Evolutionary conservation across 2,888 invertebrate species (phyloP), one percentile per base, ranked within the genome.

Genomic region (Nephrotoma flavescens): DNA sequence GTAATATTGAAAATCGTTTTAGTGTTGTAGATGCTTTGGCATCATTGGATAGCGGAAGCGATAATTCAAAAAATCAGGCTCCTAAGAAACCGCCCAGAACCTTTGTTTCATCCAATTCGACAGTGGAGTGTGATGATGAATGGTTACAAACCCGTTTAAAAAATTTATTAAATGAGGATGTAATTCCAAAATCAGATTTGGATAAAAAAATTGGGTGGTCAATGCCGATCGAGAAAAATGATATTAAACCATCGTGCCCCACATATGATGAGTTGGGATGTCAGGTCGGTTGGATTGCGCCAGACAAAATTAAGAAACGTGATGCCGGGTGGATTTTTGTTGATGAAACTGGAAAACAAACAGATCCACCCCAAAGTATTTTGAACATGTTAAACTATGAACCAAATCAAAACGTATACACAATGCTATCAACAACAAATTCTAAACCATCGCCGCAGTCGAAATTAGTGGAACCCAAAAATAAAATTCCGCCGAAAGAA

Each of bases 1-100:
- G 41, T n/a, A 52, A 19, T 42, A 57, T 86, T 7, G 44, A 42
- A 85, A 85, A 85, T 45, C 42, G 19, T 3, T 9, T 9, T 1
- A 42, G 7, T 42, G 19, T 6, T 11, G 15, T 11, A 0, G 15
- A 9, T 85, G 19, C 11, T 31, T 85, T 15, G 15, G n/a, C 0
- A 0, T 57, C 86, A 6, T 0, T 44, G n/a, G 57, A 52, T 42
- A 57, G 52, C 42, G 45, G 85, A 9, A 84, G 41, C 42, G 84
- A 84, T 6, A 84, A 42, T n/a, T 15, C 6, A 7, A 42, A 84
- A 84, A 57, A 42, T 41, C 6, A 15, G n/a, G 41, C 44, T 7
- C 91, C 91, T 0, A 89, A 89, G 6, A 91, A 91, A 86, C 91
- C 91, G 2, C 91, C 91, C n/a, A 89, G 91, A 5, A 90, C 89